Conservation (phyloP, 2,888 invertebrate genomes). For the Macroteleia sp. region DNA sequence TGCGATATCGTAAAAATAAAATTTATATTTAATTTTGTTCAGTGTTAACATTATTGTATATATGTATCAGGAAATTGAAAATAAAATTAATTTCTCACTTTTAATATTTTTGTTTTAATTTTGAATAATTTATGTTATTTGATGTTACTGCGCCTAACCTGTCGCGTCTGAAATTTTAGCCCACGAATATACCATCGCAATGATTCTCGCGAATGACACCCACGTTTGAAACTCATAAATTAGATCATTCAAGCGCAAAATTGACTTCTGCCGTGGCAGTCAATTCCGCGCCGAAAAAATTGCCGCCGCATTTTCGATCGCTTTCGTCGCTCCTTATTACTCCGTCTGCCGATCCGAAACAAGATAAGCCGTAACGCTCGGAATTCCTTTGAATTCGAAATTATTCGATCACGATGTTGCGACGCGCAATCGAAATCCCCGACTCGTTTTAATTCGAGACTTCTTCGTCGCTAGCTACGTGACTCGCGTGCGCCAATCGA, state of each 20-base stretch:
- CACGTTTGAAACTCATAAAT: no score
- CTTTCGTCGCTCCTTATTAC: slow-evolving; percentile 21
- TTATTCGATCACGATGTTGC: slow-evolving; percentile 38
- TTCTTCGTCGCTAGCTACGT: slow-evolving; percentile 52
- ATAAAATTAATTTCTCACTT: no score
- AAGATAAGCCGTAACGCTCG: slow-evolving; percentile 24
- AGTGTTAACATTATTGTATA: no score
- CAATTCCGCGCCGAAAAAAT: background rate
- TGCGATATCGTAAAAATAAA: no score
- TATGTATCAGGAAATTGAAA: no score
- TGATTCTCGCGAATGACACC: no score
- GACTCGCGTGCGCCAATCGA: slow-evolving; percentile 48
- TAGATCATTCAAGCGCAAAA: slow-evolving; percentile 12
- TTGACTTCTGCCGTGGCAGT: background rate
- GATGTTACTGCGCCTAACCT: no score
- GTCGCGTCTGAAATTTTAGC: no score
- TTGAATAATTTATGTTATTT: no score
- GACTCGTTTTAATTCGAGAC: slow-evolving; percentile 60
- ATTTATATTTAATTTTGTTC: no score
- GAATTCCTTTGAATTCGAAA: slow-evolving; percentile 42
- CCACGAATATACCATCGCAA: no score
- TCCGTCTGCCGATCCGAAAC: slow-evolving; percentile 16
- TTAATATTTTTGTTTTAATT: no score
- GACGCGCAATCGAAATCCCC: slow-evolving; percentile 38
- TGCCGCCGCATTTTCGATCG: background rate